Evolutionary conservation across 2,113 vertebrate species (phyloP), one percentile per base, ranked within the genome.

Genomic region (Scomber japonicus): DNA sequence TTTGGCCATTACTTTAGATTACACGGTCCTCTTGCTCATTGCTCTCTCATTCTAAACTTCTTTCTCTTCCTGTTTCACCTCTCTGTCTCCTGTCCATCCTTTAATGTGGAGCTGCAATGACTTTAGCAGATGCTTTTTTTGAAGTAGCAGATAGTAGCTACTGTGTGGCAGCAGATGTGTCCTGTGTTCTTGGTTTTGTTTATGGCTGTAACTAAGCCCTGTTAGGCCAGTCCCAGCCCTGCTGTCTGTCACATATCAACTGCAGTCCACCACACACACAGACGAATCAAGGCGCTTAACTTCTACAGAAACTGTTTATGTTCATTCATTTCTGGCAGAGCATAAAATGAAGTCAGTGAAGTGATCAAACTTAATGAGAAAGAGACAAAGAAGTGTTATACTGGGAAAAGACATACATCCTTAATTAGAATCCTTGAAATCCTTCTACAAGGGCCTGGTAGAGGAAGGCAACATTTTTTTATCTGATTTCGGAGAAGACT

Each of bases 141-240:
- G 50, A 81, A 70, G 60, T 53, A 79, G 80, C 67, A 83, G 71
- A 78, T 74, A 65, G 67, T 60, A 45, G 63, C 82, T 89, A 75
- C 78, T 84, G 82, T 89, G 82, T 84, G 83, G 77, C 80, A 84
- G 40, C 79, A 64, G 80, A 89, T 90, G 82, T 83, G 75, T 66
- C 71, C 67, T 60, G 49, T 72, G 78, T 35, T 83, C 72, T 74
- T 64, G 80, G 21, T 35, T 80, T 81, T 88, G 71, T 85, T 92
- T 82, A 80, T 75, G 64, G 76, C 80, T 89, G 78, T 72, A 67
- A 83, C 88, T 86, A 88, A 89, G 67, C 84, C 84, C 35, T 16
- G 10, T 74, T 27, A 59, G 73, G 48, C 75, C 61, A 62, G 73
- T 62, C 56, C 59, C 91, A 89, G 87, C 78, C 70, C 75, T 74